Percentiles rank a stretch among this genome's conserved stretches.
phyloP scores from a whole-genome alignment of 2,113 vertebrate genomes.

The Noctilio leporinus region DNA sequence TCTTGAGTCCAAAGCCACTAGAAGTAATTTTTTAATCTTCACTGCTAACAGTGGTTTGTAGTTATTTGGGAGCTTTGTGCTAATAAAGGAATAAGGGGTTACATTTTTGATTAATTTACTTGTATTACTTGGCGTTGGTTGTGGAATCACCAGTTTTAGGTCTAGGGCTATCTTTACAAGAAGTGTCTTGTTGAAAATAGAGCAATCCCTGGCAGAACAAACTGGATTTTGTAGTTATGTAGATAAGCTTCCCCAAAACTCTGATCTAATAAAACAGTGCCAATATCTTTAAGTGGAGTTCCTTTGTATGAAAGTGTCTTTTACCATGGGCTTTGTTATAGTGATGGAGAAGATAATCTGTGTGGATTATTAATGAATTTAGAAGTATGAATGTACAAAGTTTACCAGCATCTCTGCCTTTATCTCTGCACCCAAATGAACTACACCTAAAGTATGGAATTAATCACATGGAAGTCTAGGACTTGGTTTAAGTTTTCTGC shows the following conservation, averaged over 20 bases:
- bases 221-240: slow-evolving; percentile 33
- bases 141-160: neutral
- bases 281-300: neutral
- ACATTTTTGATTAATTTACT: neutral
- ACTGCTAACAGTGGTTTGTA: neutral
- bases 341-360: slow-evolving; percentile 33
- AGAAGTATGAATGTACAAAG: slow-evolving; percentile 1
- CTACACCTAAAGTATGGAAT: slow-evolving; percentile 62
- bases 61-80: neutral
- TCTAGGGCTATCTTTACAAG: neutral
- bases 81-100: neutral
- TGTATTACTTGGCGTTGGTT: neutral
- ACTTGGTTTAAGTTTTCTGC: slow-evolving; percentile 58
- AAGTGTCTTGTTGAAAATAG: neutral
- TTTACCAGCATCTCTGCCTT: slow-evolving; percentile 53
- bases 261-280: neutral
- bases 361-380: slow-evolving; percentile 22
- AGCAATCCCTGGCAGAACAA: slow-evolving; percentile 19
- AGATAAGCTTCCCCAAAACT: neutral
- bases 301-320: neutral
- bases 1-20: neutral
- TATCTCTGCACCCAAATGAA: slow-evolving; percentile 63
- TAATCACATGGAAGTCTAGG: slow-evolving; percentile 66
- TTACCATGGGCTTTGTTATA: slow-evolving; percentile 20
- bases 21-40: neutral